Base-by-base conservation (phyloP, 2,797 vertebrate genomes). In the Hippopotamyrus pictus region DNA sequence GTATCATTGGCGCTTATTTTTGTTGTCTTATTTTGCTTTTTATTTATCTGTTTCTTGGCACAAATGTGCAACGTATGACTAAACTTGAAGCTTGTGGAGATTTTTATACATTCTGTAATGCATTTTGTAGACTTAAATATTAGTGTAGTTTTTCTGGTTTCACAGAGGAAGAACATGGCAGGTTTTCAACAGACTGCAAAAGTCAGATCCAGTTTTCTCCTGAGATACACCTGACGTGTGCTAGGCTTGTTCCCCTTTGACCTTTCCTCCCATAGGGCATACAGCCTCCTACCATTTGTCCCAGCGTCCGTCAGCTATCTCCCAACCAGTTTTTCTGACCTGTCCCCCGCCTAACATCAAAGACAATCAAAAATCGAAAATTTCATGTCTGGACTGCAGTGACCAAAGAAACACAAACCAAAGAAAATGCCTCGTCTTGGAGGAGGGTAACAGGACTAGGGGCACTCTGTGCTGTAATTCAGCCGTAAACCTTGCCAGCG, bases 171-270 rank as follows among this genome's bases (percentile, higher is more conserved):
- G 93, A 90, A 93, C 88, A 90, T 92, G 90, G 93, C 93, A 14
- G 90, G 65, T 88, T 90, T 92, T 91, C 95, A 94, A 96, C 92
- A 94, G 94, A 93, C 94, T 94, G 92, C 90, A 89, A 65, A 92
- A 95, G 95, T 95, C 94, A 93, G 91, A 90, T 92, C 92, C 93
- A 92, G 91, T 93, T 94, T 95, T 95, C 93, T 92, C 92, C 91
- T 91, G 94, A 94, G 33, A 41, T 41, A 8, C 37, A 29, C 85
- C 53, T n/a, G 50, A 53, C 17, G 12, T 8, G 29, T n/a, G 85
- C 14, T 19, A 14, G 29, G 2, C 84, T 8, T 19, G 2, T 48
- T 37, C 4, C 22, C 50, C 51, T 86, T 86, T 86, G 84, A 86
- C 85, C 85, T 57, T 86, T 37, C 14, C 25, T 9, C 17, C 11